phyloP scores from a whole-genome alignment of 2,888 invertebrate genomes.

The Ennomos erosarius region DNA sequence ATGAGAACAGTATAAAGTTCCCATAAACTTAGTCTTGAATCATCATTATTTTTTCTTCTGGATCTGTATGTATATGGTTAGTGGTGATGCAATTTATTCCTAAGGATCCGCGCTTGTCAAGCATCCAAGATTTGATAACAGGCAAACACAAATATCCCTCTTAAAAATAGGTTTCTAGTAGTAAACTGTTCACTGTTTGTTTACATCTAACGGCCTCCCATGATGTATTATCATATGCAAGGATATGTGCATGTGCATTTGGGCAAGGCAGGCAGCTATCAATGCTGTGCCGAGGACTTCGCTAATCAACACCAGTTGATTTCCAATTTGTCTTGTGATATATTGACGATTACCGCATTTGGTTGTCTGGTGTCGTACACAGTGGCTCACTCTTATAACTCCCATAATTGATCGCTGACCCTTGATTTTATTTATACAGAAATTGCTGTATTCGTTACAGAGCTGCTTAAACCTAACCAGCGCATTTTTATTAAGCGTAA shows the following conservation, averaged over 20 bases:
- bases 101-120: too few species aligned
- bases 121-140: too few species aligned
- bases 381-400: constrained; percentile 13
- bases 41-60: too few species aligned
- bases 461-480: neutral
- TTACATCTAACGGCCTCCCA: neutral
- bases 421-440: neutral
- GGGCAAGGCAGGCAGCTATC: constrained; percentile 25
- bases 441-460: neutral
- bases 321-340: constrained; percentile 74
- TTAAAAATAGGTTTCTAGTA: too few species aligned
- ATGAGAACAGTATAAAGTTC: constrained; percentile 13
- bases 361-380: constrained; percentile 43
- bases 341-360: constrained; percentile 63
- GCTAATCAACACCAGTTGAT: constrained; percentile 71
- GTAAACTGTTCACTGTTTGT: too few species aligned
- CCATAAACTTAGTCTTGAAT: neutral
- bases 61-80: too few species aligned
- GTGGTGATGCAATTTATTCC: too few species aligned
- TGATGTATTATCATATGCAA: constrained; percentile 32
- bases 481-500: neutral
- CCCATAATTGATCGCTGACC: too few species aligned
- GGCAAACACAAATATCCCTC: too few species aligned
- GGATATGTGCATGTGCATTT: constrained; percentile 33
- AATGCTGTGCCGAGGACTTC: constrained; percentile 42